A percentile compares a stretch with the other conserved stretches of the same genome.
Conservation (phyloP, 1,140 invertebrate species). For the Eumeta japonica region DNA sequence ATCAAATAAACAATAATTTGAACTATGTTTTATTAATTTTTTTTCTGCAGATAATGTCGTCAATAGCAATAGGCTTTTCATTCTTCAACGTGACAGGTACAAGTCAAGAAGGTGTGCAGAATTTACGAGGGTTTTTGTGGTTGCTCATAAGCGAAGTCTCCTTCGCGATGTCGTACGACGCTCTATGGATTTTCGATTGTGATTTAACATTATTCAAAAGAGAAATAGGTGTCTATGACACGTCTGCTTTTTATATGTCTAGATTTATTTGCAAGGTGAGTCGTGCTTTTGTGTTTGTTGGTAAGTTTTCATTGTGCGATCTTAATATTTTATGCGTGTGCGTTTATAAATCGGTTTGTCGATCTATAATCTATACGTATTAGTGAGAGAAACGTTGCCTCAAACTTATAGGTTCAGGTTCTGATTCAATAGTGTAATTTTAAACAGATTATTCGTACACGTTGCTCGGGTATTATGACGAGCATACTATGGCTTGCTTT, state of each 20-base stretch:
- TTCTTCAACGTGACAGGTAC: conserved; percentile 34
- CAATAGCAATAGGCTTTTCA: conserved; percentile 29
- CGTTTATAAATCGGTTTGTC: too few relatives aligned
- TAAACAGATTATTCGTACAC: too few relatives aligned
- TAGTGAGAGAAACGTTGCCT: too few relatives aligned
- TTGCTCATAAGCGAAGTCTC: conserved; percentile 39
- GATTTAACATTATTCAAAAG: conserved; percentile 35
- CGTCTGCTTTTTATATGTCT: conserved; percentile 33
- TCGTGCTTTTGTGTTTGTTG: conserved; percentile 4
- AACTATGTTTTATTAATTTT: neutral
- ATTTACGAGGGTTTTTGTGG: conserved; percentile 39
- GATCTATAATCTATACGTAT: too few relatives aligned
- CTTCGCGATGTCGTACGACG: conserved; percentile 33
- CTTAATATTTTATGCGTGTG: too few relatives aligned
- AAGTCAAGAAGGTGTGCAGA: conserved; percentile 37
- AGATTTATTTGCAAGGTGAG: conserved; percentile 36
- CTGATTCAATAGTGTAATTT: too few relatives aligned
- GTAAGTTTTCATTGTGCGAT: neutral
- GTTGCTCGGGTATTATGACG: too few relatives aligned
- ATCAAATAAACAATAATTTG: too few relatives aligned
- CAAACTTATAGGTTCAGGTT: too few relatives aligned
- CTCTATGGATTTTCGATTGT: conserved; percentile 32
- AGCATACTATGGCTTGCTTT: too few relatives aligned
- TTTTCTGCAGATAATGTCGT: conserved; percentile 27
- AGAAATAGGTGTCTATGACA: conserved; percentile 36